Base-by-base conservation (phyloP, 2,797 vertebrate genomes). In the Lepus oiostolus region DNA sequence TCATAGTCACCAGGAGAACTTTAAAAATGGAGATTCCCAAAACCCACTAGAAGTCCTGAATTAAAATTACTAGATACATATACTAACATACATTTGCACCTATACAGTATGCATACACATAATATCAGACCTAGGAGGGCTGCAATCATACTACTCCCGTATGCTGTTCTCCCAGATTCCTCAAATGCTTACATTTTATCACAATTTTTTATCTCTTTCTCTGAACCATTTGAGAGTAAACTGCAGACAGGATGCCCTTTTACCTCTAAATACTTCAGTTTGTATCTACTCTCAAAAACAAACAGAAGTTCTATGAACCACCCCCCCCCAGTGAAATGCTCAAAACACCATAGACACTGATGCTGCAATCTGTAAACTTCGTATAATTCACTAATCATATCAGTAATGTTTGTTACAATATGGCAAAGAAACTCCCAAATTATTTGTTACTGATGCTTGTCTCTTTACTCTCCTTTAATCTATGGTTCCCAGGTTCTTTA, bases 141-240 rank as follows among this genome's bases (percentile, higher is more conserved):
- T 77, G 38, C 26, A 88, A 62, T 30, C 79, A 54, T 74, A 77
- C 26, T 77, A 72, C 79, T 85, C 38, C 5, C 58, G 0, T 85
- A 63, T 88, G 52, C 42, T 74, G 19, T 86, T 88, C 79, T 42
- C 47, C 22, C 60, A 67, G 42, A 79, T 91, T 63, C 12, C 60
- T 42, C 71, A 83, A 75, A n/a, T 83, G 71, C 85, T 93, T 70
- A 82, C 38, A 77, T 81, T 75, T 79, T 70, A 38, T 16, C 4
- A 6, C 17, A 60, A 87, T 92, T 90, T 90, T 81, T 88, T 85
- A 62, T 76, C 38, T 11, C 79, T 83, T 90, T 91, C 58, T 80
- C 21, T 88, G 38, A 85, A 72, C 28, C 52, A n/a, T 88, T 87
- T 91, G 30, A 93, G 38, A 92, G 24, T 90, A 90, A 90, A 71